A percentile compares a stretch with the other conserved stretches of the same genome.
Conservation (phyloP, 2,888 invertebrate genomes). For the Tenthredo mesomela region DNA sequence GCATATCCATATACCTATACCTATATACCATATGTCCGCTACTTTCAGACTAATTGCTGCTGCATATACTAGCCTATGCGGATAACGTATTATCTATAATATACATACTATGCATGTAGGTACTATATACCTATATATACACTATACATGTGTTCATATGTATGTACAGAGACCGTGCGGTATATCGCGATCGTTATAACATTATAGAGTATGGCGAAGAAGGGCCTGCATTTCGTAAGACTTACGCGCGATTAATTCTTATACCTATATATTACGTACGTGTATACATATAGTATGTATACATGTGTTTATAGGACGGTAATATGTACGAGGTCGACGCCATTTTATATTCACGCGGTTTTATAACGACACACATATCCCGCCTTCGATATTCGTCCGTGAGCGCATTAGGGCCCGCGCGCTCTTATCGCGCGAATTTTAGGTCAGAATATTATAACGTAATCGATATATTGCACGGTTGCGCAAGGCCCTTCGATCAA, state of each 20-base stretch:
- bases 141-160: too few relatives aligned
- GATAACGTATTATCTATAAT: conserved; percentile 3
- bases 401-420: conserved; percentile 12
- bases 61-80: not conserved
- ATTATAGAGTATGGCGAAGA: conserved; percentile 24
- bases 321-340: conserved; percentile 41
- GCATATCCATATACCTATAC: not conserved
- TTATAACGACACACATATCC: conserved; percentile 8
- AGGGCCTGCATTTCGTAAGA: conserved; percentile 49
- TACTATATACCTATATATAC: too few relatives aligned
- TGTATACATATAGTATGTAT: conserved; percentile 10
- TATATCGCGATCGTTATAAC: conserved; percentile 10
- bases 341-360: conserved; percentile 37
- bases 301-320: not conserved
- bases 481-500: conserved; percentile 50
- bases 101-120: not conserved
- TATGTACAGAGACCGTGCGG: not conserved
- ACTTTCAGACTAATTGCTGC: conserved; percentile 21
- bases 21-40: conserved; percentile 4
- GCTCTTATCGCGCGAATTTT: conserved; percentile 52
- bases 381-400: conserved; percentile 38
- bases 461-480: conserved; percentile 51
- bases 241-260: conserved; percentile 37
- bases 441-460: conserved; percentile 50
- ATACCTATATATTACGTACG: not conserved